Base-by-base conservation (phyloP, 2,113 vertebrate genomes). In the Ictalurus furcatus region DNA sequence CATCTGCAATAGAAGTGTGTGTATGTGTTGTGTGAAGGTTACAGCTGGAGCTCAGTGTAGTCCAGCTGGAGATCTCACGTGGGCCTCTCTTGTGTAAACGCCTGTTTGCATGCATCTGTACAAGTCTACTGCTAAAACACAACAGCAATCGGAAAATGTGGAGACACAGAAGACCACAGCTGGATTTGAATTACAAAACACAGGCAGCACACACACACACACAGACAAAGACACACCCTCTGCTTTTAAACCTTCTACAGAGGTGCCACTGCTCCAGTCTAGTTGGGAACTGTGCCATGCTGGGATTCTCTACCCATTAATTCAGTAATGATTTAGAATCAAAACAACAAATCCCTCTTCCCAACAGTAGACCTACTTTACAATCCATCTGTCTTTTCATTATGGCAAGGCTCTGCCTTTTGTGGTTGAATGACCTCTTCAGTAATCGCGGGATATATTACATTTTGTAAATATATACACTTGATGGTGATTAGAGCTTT, bases 1-100 rank as follows among this genome's bases (percentile, higher is more conserved):
- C 83, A 89, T 88, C 82, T 89, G 90, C 63, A 67, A 61, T 81
- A 48, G 30, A 34, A 9, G 54, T 84, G 37, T 87, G 28, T 84
- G 54, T 59, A 34, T 6, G 4, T 3, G 25, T n/a, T 87, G 52
- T 80, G 40, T 86, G 76, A 82, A 86, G 84, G 87, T 87, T 80
- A 84, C 25, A 89, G 48, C n/a, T 89, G 16, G 28, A 63, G 69
- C 44, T 81, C 30, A 52, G n/a, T 52, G 19, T 25, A 34, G 85
- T 74, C 37, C 85, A 87, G 85, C 65, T 83, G 88, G 85, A 74
- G n/a, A 40, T 17, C 9, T 63, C 28, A 63, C 69, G 54, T 63
- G 28, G 63, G 44, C 56, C 76, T n/a, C 74, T 86, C 14, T 63
- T 63, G 69, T 76, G 65, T 85, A 65, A 85, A 85, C 4, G 23